Base-by-base conservation (phyloP, 2,888 invertebrate species). In the Euphydryas editha region DNA sequence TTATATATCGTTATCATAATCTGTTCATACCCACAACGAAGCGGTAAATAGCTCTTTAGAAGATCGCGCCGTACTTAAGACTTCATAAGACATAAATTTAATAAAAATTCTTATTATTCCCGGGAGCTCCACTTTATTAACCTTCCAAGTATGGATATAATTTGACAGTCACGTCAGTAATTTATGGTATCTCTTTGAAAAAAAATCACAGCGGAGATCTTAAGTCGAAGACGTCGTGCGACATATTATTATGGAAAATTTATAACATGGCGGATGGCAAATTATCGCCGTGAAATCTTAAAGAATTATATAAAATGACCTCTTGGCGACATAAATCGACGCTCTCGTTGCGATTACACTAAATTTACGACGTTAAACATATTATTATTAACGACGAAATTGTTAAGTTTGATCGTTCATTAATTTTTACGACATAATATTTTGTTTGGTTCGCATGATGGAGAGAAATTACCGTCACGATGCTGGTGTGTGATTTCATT, bases 101-200 rank as follows among this genome's bases (percentile, higher is more conserved):
- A 70, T 69, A 75, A 72, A 67, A 66, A 70, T 24, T 59, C 65
- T 80, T 79, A 81, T 81, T 81, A 81, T 80, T 77, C 76, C 72
- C 77, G 73, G 77, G 80, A 78, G 75, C 72, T 70, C 71, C 78
- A 75, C 78, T 79, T 82, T 85, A 86, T 85, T 84, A 84, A 83
- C 81, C 77, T 77, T 71, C 73, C 56, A 57, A 65, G 69, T 68
- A 76, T 76, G 81, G 81, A 81, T 81, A 83, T 86, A 85, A 88
- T 87, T 84, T 87, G 86, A 88, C 84, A 85, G 83, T 82, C 79
- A 79, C 83, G 84, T 78, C 75, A 82, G 81, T 88, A 87, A 88
- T 85, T 87, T 87, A 74, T 65, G 67, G 63, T 62, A 71, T 71
- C 71, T 74, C 69, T n/a, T 72, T 51, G 13, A 18, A 51, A 67